Percentiles rank a stretch among this genome's conserved stretches.
These are phyloP conservation scores for Tor tambroides DNA, from an alignment of 2,113 vertebrate genomes.

Conservation along the genomic window DNA sequence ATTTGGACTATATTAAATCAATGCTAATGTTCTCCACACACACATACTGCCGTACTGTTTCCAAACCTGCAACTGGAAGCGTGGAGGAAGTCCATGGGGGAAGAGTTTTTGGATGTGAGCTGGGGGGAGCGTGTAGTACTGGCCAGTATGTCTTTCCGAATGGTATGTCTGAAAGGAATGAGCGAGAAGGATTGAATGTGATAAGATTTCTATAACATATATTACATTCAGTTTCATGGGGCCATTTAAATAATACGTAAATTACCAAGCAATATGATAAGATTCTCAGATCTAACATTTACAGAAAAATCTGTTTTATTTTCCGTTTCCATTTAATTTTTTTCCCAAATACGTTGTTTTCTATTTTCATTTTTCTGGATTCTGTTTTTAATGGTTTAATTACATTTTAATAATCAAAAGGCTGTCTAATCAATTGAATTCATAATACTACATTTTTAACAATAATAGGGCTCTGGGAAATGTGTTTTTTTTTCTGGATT, in stretches of 20 bases:
- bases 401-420: too few relatives aligned
- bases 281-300: too few relatives aligned
- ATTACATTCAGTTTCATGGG: not conserved
- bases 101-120: conserved; percentile 76
- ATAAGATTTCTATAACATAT: not conserved
- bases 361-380: too few relatives aligned
- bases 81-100: conserved; percentile 82
- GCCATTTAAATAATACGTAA: not conserved
- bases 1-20: not conserved
- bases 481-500: too few relatives aligned
- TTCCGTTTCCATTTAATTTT: too few relatives aligned
- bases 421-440: too few relatives aligned
- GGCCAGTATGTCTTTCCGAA: conserved; percentile 76
- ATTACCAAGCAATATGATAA: not conserved
- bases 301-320: too few relatives aligned
- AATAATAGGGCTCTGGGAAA: too few relatives aligned
- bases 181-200: too few relatives aligned
- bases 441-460: too few relatives aligned
- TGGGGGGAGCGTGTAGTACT: conserved; percentile 79
- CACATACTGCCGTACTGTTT: not conserved
- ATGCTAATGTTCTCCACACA: not conserved
- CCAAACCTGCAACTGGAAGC: conserved; percentile 84
- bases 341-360: too few relatives aligned
- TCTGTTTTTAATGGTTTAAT: too few relatives aligned
- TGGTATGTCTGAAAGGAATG: conserved; percentile 78